phyloP scores from a whole-genome alignment of 2,797 vertebrate species.

The Ispidina lecontei region DNA sequence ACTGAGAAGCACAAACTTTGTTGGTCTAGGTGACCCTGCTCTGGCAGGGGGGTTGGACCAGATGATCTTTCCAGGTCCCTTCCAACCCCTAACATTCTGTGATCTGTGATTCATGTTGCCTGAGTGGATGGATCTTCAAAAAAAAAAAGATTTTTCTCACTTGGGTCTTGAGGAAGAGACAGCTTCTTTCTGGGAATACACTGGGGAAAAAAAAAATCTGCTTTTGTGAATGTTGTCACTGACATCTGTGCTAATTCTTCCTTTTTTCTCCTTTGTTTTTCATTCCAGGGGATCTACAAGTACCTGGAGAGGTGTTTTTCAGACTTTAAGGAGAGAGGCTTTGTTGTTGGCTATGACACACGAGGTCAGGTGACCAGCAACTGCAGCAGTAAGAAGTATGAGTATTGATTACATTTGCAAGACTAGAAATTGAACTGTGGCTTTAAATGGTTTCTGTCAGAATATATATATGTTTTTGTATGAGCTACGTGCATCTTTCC shows the following conservation, averaged over 20 bases:
- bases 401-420: slow-evolving; percentile 51
- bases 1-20: background rate
- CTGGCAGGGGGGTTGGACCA: too few relatives aligned
- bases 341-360: slow-evolving; percentile 94
- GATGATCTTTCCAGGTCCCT: too few relatives aligned
- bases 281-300: slow-evolving; percentile 86
- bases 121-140: background rate
- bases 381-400: slow-evolving; percentile 92
- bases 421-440: slow-evolving; percentile 22
- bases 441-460: background rate
- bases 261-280: background rate
- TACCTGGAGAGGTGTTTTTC: slow-evolving; percentile 88
- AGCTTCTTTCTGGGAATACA: background rate
- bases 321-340: slow-evolving; percentile 87
- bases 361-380: slow-evolving; percentile 90
- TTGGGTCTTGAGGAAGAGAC: background rate
- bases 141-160: background rate
- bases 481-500: background rate
- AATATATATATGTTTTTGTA: background rate
- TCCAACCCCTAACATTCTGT: too few relatives aligned
- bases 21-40: too few relatives aligned
- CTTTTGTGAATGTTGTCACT: background rate
- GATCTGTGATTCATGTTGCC: too few relatives aligned
- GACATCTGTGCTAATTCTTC: background rate
- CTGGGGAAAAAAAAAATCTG: background rate